Percentiles rank a stretch among this genome's conserved stretches.
Evolutionary conservation across 2,888 invertebrate species (phyloP).

Genomic region (Ormyrus thymus): DNA sequence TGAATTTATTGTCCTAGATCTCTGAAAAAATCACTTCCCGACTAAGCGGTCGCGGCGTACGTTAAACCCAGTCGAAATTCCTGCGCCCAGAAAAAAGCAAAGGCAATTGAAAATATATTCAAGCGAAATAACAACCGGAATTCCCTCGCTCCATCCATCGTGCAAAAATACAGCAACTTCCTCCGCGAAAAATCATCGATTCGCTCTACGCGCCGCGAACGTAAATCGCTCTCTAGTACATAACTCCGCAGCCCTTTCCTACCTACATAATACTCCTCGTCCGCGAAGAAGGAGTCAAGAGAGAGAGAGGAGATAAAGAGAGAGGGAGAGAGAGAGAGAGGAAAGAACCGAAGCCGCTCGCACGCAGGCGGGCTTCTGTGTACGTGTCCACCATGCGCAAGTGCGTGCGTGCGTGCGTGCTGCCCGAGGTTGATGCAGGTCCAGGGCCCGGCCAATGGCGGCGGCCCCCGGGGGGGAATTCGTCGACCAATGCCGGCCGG

Average conservation of each 20-base stretch:
- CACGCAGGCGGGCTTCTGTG: neutral
- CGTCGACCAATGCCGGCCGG: conserved; percentile 63
- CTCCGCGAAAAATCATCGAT: conserved; percentile 9
- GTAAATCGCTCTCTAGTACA: neutral
- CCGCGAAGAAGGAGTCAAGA: conserved; percentile 4
- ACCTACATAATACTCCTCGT: neutral
- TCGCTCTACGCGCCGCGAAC: neutral
- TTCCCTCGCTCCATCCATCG: neutral
- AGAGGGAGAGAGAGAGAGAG: conserved; percentile 13
- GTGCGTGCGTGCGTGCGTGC: conserved; percentile 59
- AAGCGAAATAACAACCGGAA: neutral
- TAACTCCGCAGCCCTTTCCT: neutral
- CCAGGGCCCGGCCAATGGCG: conserved; percentile 74
- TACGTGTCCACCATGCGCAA: conserved; percentile 54
- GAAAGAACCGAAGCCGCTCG: conserved; percentile 5
- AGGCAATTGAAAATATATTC: no score
- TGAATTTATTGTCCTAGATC: no score
- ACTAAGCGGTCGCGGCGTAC: no score
- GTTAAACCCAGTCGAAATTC: no score
- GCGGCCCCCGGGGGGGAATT: conserved; percentile 66
- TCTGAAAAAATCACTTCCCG: no score
- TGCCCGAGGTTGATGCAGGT: conserved; percentile 71
- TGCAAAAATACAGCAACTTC: neutral
- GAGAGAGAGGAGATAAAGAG: conserved; percentile 11
- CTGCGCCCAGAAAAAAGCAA: no score